A percentile compares a stretch with the other conserved stretches of the same genome.
phyloP scores from a whole-genome alignment of 2,888 invertebrate genomes.

The Caenorhabditis doughertyi region DNA sequence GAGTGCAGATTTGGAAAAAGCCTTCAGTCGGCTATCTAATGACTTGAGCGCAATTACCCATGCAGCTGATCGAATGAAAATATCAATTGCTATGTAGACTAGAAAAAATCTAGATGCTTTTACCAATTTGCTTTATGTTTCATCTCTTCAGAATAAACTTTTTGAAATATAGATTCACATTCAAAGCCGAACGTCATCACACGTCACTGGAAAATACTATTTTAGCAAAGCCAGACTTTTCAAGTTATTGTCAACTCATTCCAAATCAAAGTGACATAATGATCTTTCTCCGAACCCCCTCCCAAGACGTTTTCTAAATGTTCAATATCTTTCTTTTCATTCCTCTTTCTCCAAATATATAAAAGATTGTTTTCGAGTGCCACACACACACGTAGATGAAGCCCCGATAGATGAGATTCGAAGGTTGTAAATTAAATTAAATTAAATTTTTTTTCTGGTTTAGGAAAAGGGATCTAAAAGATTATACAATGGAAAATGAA shows the following conservation, averaged over 20 bases:
- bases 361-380: conserved; percentile 5
- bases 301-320: neutral
- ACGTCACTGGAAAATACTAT: neutral
- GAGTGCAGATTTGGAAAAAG: conserved; percentile 60
- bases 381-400: conserved; percentile 7
- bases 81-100: conserved; percentile 13
- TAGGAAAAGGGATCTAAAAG: no score
- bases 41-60: conserved; percentile 62
- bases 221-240: neutral
- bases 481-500: neutral
- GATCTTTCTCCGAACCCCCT: neutral
- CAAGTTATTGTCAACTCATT: conserved; percentile 8
- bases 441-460: conserved; percentile 1
- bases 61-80: conserved; percentile 66
- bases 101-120: neutral
- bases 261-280: conserved; percentile 22
- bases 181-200: neutral
- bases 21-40: conserved; percentile 57
- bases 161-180: no score
- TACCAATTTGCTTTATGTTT: neutral
- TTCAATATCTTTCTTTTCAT: neutral
- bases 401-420: conserved; percentile 22
- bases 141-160: neutral
- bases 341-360: neutral
- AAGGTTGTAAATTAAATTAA: conserved; percentile 53